These are phyloP conservation scores for Elephas maximus DNA, from an alignment of 2,113 vertebrate genomes.

Conservation along the genomic window DNA sequence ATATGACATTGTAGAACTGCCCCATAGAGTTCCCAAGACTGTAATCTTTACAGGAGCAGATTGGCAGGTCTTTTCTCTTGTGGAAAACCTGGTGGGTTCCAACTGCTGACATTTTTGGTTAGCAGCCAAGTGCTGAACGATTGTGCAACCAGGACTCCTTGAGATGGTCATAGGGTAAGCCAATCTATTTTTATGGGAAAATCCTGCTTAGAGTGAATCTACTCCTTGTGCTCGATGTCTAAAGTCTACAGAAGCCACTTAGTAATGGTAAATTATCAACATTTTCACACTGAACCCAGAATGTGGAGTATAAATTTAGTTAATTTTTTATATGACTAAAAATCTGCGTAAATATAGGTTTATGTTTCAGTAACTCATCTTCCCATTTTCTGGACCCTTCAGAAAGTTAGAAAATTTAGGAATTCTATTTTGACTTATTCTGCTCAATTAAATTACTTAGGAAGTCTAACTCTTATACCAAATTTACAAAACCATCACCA, in stretches of 20 bases:
- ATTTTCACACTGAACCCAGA: slow-evolving; percentile 48
- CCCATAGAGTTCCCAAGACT: neutral
- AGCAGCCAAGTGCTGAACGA: neutral
- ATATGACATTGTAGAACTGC: too few species aligned
- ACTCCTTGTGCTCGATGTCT: neutral
- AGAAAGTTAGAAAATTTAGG: slow-evolving; percentile 42
- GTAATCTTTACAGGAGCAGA: neutral
- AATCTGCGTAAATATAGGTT: slow-evolving; percentile 45
- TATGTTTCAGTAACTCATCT: slow-evolving; percentile 52
- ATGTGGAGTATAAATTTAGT: slow-evolving; percentile 19
- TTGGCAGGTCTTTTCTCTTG: neutral
- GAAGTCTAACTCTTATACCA: slow-evolving; percentile 49
- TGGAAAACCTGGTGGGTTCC: neutral
- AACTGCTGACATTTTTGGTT: neutral
- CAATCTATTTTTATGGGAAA: slow-evolving; percentile 2
- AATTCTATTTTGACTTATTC: slow-evolving; percentile 43
- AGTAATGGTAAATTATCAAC: slow-evolving; percentile 52
- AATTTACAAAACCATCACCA: slow-evolving; percentile 59
- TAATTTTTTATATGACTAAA: slow-evolving; percentile 56
- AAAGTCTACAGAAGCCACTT: slow-evolving; percentile 45
- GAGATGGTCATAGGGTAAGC: neutral
- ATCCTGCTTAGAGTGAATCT: slow-evolving; percentile 28
- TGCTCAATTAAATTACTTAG: slow-evolving; percentile 70
- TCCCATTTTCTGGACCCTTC: slow-evolving; percentile 66
- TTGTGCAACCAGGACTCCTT: neutral